Base-by-base conservation (phyloP, 2,797 vertebrate genomes). In the Spea hammondii region DNA sequence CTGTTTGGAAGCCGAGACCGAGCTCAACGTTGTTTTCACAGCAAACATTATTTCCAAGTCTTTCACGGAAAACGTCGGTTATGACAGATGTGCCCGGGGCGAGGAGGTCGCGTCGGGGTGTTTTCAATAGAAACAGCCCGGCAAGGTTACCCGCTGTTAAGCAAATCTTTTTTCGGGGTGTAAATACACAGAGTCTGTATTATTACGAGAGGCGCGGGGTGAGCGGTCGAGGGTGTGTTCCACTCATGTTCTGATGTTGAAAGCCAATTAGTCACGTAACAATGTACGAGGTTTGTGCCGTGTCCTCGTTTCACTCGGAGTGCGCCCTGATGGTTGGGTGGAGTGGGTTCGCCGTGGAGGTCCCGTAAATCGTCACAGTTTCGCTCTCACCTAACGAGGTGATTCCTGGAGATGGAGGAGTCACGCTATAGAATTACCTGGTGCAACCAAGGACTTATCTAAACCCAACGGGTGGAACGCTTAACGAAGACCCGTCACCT, bases 31-130 rank as follows among this genome's bases (percentile, higher is more conserved):
- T 79, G 75, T 80, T 82, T 72, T 73, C 45, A 64, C 12, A 79
- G 69, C 50, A 83, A 79, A 83, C 12, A 48, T 48, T 75, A 12
- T 5, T 51, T 74, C 46, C 51, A 67, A 70, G 17, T 77, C 75
- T 47, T 66, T 54, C 62, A 71, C 55, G 9, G 65, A n/a, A 9
- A 9, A n/a, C 32, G 8, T 53, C 60, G 59, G 72, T 83, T 79
- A 5, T 50, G 70, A 78, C 49, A 77, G 77, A 76, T 84, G 74
- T 13, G 12, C 0, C 5, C 14, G 46, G 59, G 66, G 55, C 55
- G 12, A 49, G 48, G 0, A 47, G 53, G 77, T 59, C 8, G 50
- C 74, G 10, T 75, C 5, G 79, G 1, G 32, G 72, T 59, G 4
- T 72, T 69, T 67, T 80, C 60, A 67, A 17, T 51, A 53, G 4